Evolutionary conservation across 2,888 invertebrate species (phyloP).

Genomic region (Agrotis puta): DNA sequence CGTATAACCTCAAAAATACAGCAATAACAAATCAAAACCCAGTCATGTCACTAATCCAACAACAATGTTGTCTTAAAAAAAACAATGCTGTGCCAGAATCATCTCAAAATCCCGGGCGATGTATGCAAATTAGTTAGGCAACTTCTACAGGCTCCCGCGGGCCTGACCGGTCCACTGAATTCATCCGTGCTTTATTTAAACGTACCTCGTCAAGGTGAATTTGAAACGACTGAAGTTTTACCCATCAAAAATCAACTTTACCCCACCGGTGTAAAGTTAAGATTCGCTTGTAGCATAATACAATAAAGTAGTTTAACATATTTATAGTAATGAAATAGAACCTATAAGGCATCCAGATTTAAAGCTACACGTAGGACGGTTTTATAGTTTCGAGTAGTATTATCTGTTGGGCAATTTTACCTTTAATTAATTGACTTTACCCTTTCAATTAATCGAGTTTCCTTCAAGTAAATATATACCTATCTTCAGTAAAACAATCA

Average conservation of each 20-base stretch:
- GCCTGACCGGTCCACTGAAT: conserved; percentile 70
- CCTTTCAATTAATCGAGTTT: neutral
- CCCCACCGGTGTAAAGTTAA: neutral
- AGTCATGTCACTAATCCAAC: conserved; percentile 31
- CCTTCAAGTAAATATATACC: neutral
- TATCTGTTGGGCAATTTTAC: neutral
- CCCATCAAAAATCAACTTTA: conserved; percentile 28
- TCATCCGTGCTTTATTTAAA: conserved; percentile 69
- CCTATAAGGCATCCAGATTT: conserved; percentile 29
- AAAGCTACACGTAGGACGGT: conserved; percentile 3
- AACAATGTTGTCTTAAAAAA: conserved; percentile 48
- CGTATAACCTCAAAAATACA: neutral
- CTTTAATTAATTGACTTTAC: conserved; percentile 15
- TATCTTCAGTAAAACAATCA: neutral
- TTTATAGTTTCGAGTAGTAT: conserved; percentile 1
- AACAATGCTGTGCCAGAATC: conserved; percentile 59
- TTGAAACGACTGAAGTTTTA: conserved; percentile 18
- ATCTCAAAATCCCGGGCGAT: conserved; percentile 69
- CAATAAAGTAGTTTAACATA: conserved; percentile 24
- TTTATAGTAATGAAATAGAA: conserved; percentile 39
- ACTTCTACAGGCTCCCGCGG: conserved; percentile 65
- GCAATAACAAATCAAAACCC: conserved; percentile 31
- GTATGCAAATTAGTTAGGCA: conserved; percentile 75
- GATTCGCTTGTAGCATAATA: neutral
- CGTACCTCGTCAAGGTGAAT: conserved; percentile 58